Percentiles rank a stretch among this genome's conserved stretches.
Conservation (phyloP, 2,113 vertebrate species). For the Ceratotherium simum region DNA sequence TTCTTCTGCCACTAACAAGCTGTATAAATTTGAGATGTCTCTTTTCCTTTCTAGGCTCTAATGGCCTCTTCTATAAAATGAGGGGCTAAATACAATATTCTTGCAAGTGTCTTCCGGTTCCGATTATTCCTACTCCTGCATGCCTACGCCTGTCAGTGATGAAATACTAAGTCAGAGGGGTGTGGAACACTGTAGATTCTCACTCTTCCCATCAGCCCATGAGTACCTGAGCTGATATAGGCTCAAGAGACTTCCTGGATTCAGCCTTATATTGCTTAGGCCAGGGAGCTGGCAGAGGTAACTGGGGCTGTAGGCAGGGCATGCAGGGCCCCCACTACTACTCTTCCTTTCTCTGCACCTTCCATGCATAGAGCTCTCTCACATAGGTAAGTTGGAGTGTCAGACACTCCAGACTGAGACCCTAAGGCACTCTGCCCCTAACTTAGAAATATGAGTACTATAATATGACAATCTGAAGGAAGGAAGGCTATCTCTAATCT, state of each 20-base stretch:
- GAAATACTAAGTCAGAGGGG: not conserved
- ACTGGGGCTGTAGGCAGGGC: not conserved
- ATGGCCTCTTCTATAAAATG: not conserved
- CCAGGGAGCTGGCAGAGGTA: not conserved
- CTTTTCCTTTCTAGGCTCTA: not conserved
- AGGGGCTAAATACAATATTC: not conserved
- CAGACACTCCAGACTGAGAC: not conserved
- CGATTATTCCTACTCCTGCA: not conserved
- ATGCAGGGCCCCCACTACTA: not conserved
- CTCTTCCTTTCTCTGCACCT: not conserved
- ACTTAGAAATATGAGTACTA: not conserved
- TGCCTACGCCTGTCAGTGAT: not conserved
- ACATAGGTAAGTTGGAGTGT: not conserved
- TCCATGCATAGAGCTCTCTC: not conserved
- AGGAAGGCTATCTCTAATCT: no score
- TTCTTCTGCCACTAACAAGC: not conserved
- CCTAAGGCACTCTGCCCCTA: no score
- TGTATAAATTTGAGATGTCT: not conserved
- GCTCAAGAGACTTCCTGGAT: not conserved
- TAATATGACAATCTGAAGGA: not conserved
- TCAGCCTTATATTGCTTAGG: not conserved
- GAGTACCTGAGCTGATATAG: not conserved
- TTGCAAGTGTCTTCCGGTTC: not conserved
- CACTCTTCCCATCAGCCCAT: not conserved
- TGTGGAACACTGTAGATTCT: not conserved